A percentile compares a stretch with the other conserved stretches of the same genome.
phyloP scores from a whole-genome alignment of 2,113 vertebrate species.

The Glaucidium brasilianum region DNA sequence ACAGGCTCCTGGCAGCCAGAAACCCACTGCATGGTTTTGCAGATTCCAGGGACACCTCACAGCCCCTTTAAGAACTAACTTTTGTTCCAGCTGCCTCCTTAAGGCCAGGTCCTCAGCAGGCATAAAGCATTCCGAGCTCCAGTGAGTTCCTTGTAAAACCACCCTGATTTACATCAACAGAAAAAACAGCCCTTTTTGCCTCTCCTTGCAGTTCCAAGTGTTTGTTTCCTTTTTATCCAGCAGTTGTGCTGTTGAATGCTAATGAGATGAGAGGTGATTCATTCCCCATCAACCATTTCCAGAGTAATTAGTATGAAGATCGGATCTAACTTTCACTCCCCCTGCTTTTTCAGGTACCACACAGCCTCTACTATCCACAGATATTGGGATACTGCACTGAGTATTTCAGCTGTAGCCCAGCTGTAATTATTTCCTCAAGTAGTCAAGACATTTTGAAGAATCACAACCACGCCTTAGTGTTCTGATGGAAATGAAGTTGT shows the following conservation, averaged over 20 bases:
- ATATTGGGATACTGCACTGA: background rate
- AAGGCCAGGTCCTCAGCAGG: background rate
- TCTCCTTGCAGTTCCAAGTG: background rate
- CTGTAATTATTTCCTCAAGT: constrained; percentile 54
- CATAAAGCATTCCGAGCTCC: constrained; percentile 24
- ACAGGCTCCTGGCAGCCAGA: background rate
- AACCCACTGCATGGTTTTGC: background rate
- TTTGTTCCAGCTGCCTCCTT: constrained; percentile 9
- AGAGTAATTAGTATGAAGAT: constrained; percentile 42
- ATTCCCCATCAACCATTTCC: constrained; percentile 12
- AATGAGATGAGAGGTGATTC: constrained; percentile 39
- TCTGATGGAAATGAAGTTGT: constrained; percentile 58
- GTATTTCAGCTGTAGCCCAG: constrained; percentile 20
- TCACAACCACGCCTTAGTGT: constrained; percentile 13
- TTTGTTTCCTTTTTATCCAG: constrained; percentile 50
- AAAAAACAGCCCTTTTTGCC: background rate
- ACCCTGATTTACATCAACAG: background rate
- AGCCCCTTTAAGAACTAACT: background rate
- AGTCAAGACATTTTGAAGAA: constrained; percentile 48
- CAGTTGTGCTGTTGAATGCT: constrained; percentile 26
- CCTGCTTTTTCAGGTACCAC: constrained; percentile 9
- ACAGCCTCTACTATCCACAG: background rate
- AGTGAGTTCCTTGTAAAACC: constrained; percentile 19
- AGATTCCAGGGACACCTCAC: background rate
- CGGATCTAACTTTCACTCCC: constrained; percentile 28